Conservation (phyloP, 23 tunicate species). For the Diplosoma virens region DNA sequence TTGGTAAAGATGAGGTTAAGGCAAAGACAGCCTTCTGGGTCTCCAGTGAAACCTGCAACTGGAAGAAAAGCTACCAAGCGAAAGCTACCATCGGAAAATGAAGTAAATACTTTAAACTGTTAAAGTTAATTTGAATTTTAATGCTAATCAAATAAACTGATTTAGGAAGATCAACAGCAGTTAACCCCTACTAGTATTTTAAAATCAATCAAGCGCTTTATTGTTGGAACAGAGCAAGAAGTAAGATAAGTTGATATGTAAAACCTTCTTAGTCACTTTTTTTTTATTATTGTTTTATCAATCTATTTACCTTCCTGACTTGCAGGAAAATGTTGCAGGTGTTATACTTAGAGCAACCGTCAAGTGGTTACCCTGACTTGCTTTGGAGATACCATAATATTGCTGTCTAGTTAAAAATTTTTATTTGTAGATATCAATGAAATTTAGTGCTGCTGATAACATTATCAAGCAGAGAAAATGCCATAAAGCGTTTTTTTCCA, state of each 20-base stretch:
- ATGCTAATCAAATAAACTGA: background rate
- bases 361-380: too few relatives aligned
- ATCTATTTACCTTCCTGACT: too few relatives aligned
- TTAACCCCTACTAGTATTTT: slow-evolving; percentile 21
- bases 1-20: slow-evolving; percentile 5
- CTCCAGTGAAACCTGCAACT: background rate
- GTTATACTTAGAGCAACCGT: too few relatives aligned
- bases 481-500: too few relatives aligned
- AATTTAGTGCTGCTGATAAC: too few relatives aligned
- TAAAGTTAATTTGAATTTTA: background rate
- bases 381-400: too few relatives aligned
- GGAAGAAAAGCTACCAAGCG: slow-evolving; percentile 19
- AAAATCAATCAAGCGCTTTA: slow-evolving; percentile 39
- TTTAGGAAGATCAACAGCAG: background rate
- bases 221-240: slow-evolving; percentile 30
- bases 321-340: too few relatives aligned
- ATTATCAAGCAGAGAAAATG: too few relatives aligned
- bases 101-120: background rate
- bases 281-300: too few relatives aligned
- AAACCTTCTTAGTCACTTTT: too few relatives aligned
- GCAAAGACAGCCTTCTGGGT: slow-evolving; percentile 31
- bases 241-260: background rate
- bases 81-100: slow-evolving; percentile 1
- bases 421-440: too few relatives aligned
- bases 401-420: too few relatives aligned